These are phyloP conservation scores for Lasioglossum villosulum DNA, from an alignment of 2,888 invertebrate genomes.

Conservation along the genomic window DNA sequence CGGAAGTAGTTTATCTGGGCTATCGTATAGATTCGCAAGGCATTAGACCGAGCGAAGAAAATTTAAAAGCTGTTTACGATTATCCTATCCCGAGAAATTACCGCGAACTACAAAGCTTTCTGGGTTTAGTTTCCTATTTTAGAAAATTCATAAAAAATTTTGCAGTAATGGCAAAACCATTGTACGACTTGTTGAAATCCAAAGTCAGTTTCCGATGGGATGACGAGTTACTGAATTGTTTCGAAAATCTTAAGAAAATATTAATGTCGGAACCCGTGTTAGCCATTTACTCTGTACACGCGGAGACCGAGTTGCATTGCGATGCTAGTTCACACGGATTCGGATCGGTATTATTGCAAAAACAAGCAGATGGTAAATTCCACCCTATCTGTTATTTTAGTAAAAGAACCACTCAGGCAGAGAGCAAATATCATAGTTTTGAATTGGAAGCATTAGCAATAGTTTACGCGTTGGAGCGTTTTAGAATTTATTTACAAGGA, in stretches of 20 bases:
- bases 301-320: slow-evolving; percentile 7
- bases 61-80: not conserved
- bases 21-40: not conserved
- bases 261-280: slow-evolving; percentile 17
- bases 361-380: slow-evolving; percentile 21
- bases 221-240: slow-evolving; percentile 2
- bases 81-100: not conserved
- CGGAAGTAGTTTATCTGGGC: not conserved
- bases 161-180: not conserved
- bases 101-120: not conserved
- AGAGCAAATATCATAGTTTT: slow-evolving; percentile 5
- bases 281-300: not conserved
- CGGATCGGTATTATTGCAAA: slow-evolving; percentile 26
- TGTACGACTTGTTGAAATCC: slow-evolving; percentile 19
- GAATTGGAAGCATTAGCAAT: slow-evolving; percentile 10
- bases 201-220: not conserved
- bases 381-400: slow-evolving; percentile 28
- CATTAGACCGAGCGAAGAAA: not conserved
- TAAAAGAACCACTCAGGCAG: slow-evolving; percentile 13
- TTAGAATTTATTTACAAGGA: slow-evolving; percentile 19
- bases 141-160: slow-evolving; percentile 21
- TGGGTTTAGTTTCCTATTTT: not conserved
- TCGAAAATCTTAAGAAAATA: slow-evolving; percentile 11
- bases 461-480: slow-evolving; percentile 6
- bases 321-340: slow-evolving; percentile 14